Base-by-base conservation (phyloP, 2,888 invertebrate genomes). In the Dermolepida albohirtum region DNA sequence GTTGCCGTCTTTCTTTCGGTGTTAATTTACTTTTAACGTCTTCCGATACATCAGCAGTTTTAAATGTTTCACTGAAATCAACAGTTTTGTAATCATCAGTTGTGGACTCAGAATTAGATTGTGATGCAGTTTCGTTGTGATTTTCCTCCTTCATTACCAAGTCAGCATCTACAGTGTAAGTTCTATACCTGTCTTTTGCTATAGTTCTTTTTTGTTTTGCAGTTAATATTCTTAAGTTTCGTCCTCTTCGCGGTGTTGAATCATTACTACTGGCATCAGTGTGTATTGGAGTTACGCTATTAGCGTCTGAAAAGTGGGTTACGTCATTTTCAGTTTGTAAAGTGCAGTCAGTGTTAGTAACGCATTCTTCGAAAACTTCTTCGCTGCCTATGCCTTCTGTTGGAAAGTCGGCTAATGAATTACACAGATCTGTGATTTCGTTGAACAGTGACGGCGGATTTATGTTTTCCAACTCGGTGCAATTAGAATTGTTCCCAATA, bases 111-210 rank as follows among this genome's bases (percentile, higher is more conserved):
- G 68, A 71, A 51, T 70, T 52, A 69, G 6, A 5, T 67, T 52
- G 76, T 78, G 22, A 74, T 78, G n/a, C 74, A 74, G 27, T 44
- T 34, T 6, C 34, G 6, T 10, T 34, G 34, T 34, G 34, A 8
- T 2, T 51, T 63, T 84, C 84, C 69, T 84, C 83, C 52, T 83
- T 82, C 74, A 84, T 84, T 1, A 86, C 83, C 77, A 89, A 83
- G 68, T 87, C 87, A 0, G 87, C 90, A 0, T 89, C 90, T 44
- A 94, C 92, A 0, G 93, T 94, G 78, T 94, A 95, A 0, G 94
- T 95, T 79, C 90, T 92, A 79, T 90, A 94, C 69, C 95, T 88
- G 75, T 95, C 93, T 78, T 92, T 92, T 1, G 90, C 88, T 41
- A 90, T 81, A 73, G 89, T 89, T 44, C 94, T 85, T 77, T 90